Conservation (phyloP, 2,113 vertebrate genomes). For the Leptobrachium ailaonicum region DNA sequence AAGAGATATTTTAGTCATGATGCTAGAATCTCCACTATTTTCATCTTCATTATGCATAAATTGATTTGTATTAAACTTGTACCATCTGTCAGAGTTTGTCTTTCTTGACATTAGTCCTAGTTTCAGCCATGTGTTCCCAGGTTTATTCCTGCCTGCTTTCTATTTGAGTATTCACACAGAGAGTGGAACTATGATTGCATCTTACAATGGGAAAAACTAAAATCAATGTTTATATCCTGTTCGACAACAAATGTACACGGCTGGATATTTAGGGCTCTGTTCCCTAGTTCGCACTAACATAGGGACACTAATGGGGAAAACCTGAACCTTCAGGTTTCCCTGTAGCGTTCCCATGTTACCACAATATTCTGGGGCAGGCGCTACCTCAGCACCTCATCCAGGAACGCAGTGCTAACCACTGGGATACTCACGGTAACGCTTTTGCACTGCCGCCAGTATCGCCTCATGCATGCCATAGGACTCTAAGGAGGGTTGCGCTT, state of each 20-base stretch:
- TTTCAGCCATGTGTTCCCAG: background rate
- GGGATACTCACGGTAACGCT: too few species aligned
- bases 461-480: too few species aligned
- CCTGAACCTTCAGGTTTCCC: too few species aligned
- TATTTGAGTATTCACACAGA: constrained; percentile 7
- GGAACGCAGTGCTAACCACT: too few species aligned
- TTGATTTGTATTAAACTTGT: constrained; percentile 22
- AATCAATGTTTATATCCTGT: constrained; percentile 5
- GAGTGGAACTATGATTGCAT: background rate
- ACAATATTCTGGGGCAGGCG: too few species aligned
- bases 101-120: constrained; percentile 25
- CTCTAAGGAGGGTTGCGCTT: too few species aligned
- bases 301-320: too few species aligned
- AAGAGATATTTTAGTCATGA: background rate
- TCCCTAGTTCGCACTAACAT: too few species aligned
- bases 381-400: too few species aligned
- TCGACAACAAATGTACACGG: background rate
- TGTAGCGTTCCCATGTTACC: too few species aligned
- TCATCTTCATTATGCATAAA: constrained; percentile 18
- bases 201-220: background rate
- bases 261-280: background rate
- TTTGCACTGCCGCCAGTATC: too few species aligned
- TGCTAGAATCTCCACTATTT: constrained; percentile 10
- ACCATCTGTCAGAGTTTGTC: constrained; percentile 16
- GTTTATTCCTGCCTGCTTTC: background rate